phyloP scores from a whole-genome alignment of 2,113 vertebrate genomes.

The Ancistrus triradiatus region DNA sequence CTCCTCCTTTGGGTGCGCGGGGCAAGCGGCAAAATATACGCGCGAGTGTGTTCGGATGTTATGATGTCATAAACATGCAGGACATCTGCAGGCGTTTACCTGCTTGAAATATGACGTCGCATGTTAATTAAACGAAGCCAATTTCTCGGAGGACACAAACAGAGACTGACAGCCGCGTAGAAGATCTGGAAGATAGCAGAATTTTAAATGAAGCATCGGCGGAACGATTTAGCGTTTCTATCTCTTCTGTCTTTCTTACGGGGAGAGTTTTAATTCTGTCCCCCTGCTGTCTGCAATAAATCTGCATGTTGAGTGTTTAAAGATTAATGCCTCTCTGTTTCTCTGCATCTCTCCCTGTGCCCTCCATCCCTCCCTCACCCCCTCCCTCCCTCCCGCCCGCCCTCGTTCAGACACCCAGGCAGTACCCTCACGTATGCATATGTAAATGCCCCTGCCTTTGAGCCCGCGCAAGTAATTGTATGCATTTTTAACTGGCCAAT shows the following conservation, averaged over 20 bases:
- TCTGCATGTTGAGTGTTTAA: constrained; percentile 61
- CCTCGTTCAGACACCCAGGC: constrained; percentile 45
- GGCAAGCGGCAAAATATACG: too few species aligned
- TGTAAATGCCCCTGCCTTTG: constrained; percentile 54
- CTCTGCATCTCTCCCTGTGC: constrained; percentile 32
- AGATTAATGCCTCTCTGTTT: constrained; percentile 55
- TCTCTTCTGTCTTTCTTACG: constrained; percentile 26
- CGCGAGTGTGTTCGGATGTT: not conserved
- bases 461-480: constrained; percentile 58
- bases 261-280: constrained; percentile 50
- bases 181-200: constrained; percentile 34
- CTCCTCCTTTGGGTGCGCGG: too few species aligned
- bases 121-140: constrained; percentile 9
- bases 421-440: constrained; percentile 57
- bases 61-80: not conserved
- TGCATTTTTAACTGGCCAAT: constrained; percentile 63
- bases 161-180: not conserved
- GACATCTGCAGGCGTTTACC: not conserved
- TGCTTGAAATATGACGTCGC: not conserved
- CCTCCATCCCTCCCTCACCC: constrained; percentile 26
- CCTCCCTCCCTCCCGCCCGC: constrained; percentile 24
- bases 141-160: constrained; percentile 22
- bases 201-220: constrained; percentile 36
- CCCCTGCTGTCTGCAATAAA: constrained; percentile 52
- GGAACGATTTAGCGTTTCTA: constrained; percentile 31